Evolutionary conservation across 2,888 invertebrate genomes (phyloP), one percentile per base, ranked within the genome.

Genomic region (Cosmia trapezina): DNA sequence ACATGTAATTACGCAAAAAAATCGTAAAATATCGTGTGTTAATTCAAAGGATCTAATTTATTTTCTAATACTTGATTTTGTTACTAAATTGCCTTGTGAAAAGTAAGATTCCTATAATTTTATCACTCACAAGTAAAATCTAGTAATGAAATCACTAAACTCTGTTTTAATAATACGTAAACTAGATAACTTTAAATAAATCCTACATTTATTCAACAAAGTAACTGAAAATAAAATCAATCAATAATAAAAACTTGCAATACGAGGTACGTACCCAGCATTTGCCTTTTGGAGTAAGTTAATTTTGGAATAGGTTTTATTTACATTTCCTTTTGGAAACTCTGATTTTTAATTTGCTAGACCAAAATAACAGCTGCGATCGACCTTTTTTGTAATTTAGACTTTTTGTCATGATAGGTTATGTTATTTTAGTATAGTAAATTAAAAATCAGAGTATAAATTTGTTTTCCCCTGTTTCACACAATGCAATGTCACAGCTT

Each of bases 201-300:
- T 19, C 49, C 76, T 43, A 73, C 22, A 33, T 54, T 12, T 37
- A 45, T 41, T 22, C 11, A 54, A 59, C 14, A 43, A 57, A 77
- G n/a, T 33, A 74, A 74, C 53, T 74, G 78, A 61, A 74, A 74
- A 78, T 70, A 49, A 49, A 74, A 54, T 59, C 0, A 59, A n/a
- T 49, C 12, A 1, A 19, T 56, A 47, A 75, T 53, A 54, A 43
- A 64, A 59, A n/a, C 0, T 43, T 47, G 1, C 11, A 62, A 41
- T 11, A 54, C 6, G 6, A 53, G 9, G 33, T 1, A 22, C 33
- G 19, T 49, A 77, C 14, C 47, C 60, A 77, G 74, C 47, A 1
- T 43, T 57, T 66, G 4, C 4, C 14, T 37, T 54, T 37, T 14
- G 1, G 22, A 47, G 5, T 19, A 22, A 22, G n/a, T n/a, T 28